A percentile compares a stretch with the other conserved stretches of the same genome.
Conservation (phyloP, 2,888 invertebrate genomes). For the Rotaria magnacalcarata region DNA sequence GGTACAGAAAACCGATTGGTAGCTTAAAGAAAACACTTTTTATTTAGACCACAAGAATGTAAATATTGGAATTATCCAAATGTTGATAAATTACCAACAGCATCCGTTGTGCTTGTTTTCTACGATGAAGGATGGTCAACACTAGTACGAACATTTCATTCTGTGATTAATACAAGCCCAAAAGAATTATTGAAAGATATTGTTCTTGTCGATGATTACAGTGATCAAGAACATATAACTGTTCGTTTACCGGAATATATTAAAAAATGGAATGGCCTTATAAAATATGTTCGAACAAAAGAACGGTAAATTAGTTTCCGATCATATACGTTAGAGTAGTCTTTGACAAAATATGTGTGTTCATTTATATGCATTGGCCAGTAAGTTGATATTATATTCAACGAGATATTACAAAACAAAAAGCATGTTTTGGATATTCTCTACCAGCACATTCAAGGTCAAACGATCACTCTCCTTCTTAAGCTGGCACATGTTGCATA, state of each 20-base stretch:
- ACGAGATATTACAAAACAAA: too few species aligned
- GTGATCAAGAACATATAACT: conserved; percentile 71
- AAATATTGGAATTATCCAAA: conserved; percentile 81
- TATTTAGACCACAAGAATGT: conserved; percentile 73
- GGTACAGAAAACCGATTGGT: not conserved
- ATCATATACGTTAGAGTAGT: not conserved
- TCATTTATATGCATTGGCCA: too few species aligned
- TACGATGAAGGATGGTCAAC: conserved; percentile 68
- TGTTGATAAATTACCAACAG: conserved; percentile 70
- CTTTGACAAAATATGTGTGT: too few species aligned
- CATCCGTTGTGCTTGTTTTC: conserved; percentile 88
- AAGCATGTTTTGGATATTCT: too few species aligned
- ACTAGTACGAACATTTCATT: conserved; percentile 58
- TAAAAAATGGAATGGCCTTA: conserved; percentile 75
- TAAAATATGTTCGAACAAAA: conserved; percentile 77
- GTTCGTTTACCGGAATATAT: conserved; percentile 78
- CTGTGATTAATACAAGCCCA: conserved; percentile 60
- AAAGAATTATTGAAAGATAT: conserved; percentile 60
- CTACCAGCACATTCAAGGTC: too few species aligned
- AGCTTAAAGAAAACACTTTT: too few species aligned
- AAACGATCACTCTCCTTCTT: too few species aligned
- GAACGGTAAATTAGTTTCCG: conserved; percentile 66
- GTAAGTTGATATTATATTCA: too few species aligned
- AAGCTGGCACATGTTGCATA: not conserved
- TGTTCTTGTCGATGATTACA: conserved; percentile 62